A percentile compares a stretch with the other conserved stretches of the same genome.
phyloP scores from a whole-genome alignment of 2,888 invertebrate species.

The Perizoma flavofasciatum region DNA sequence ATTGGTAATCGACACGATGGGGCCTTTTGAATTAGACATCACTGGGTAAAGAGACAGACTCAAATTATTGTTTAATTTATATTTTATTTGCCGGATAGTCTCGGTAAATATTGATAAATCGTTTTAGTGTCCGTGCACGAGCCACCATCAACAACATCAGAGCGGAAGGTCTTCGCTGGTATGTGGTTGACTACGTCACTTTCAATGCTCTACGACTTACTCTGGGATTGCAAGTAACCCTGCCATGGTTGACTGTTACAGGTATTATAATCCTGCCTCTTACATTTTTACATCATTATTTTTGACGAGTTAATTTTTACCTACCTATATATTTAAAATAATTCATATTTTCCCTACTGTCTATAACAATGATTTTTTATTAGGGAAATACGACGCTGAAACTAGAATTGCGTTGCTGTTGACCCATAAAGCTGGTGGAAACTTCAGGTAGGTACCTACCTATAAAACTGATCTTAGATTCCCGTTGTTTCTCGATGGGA shows the following conservation, averaged over 20 bases:
- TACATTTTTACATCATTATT: no score
- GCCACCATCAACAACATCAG: conserved; percentile 44
- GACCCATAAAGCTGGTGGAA: conserved; percentile 53
- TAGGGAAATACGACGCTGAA: conserved; percentile 56
- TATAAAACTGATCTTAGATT: no score
- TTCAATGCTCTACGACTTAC: conserved; percentile 53
- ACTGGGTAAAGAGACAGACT: conserved; percentile 48
- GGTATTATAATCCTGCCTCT: no score
- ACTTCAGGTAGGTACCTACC: conserved; percentile 48
- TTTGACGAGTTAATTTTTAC: no score
- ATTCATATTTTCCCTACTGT: conserved; percentile 16
- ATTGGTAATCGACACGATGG: conserved; percentile 43
- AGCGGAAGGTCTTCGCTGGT: conserved; percentile 58
- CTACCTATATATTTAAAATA: conserved; percentile 1
- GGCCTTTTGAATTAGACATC: conserved; percentile 44
- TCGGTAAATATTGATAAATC: not conserved
- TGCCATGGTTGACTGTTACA: conserved; percentile 53
- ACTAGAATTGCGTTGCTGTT: conserved; percentile 48
- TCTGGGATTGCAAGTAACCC: conserved; percentile 48
- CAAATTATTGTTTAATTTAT: not conserved
- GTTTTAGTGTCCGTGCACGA: conserved; percentile 41
- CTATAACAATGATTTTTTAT: no score
- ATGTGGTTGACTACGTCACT: conserved; percentile 50
- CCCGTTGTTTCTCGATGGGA: no score
- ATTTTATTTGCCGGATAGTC: no score